Base-by-base conservation (phyloP, 2,113 vertebrate genomes). In the Prinia subflava region DNA sequence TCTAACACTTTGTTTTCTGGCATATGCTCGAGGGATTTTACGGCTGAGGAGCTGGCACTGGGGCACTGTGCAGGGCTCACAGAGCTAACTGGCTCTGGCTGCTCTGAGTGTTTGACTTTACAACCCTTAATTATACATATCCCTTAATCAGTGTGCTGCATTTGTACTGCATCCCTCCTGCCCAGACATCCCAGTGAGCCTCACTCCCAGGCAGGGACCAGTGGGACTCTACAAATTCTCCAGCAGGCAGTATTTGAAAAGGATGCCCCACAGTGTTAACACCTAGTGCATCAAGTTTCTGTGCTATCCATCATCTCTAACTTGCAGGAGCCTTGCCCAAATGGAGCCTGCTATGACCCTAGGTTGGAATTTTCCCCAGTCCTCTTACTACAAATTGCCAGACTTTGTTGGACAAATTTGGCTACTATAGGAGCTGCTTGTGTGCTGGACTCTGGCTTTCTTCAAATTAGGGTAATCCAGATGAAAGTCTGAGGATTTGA, bases 361-460 rank as follows among this genome's bases (percentile, higher is more conserved):
- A 27, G 46, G 35, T 87, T 94, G 79, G 50, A 35, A 73, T 96
- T 91, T 96, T 89, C 89, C 88, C 49, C 41, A 62, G 69, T 62
- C 82, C 39, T 94, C 65, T 42, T 53, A 75, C 46, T 95, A 62
- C 37, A 94, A 83, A 83, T 92, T 60, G 49, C 59, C 71, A 50
- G 42, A 81, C 39, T 94, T 96, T 63, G 87, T 30, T 91, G 80
- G 77, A 91, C 23, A 76, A 84, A 91, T 53, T 84, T 97, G 94
- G 70, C 95, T 95, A 44, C 87, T 93, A 24, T 56, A 44, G 37
- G 75, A 97, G 94, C 37, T 63, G 52, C 49, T 60, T 87, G 42
- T 50, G 11, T 89, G 41, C 69, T 47, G 37, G 56, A 44, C 55
- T 94, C 74, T 83, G 79, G 23, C 71, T 93, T 92, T 60, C 41